Conservation (phyloP, 2,113 vertebrate species). For the Mormoops blainvillei region DNA sequence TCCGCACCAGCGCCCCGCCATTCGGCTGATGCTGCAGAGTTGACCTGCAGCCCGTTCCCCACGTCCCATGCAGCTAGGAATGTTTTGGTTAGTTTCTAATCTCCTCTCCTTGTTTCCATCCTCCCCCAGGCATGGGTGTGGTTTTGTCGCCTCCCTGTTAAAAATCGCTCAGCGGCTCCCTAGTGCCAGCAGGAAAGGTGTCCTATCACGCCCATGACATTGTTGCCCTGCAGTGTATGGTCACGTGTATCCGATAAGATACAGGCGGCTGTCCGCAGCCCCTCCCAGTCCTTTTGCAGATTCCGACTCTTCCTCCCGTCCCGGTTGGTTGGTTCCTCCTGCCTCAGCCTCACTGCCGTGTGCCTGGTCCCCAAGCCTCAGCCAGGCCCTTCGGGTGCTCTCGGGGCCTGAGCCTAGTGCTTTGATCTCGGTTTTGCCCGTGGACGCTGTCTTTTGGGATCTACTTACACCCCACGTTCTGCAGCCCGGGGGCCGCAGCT, state of each 20-base stretch:
- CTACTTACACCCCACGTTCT: background rate
- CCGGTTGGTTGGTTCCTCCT: accelerated
- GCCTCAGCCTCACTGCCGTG: background rate
- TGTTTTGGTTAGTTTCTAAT: background rate
- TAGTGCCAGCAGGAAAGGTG: background rate
- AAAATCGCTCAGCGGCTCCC: background rate
- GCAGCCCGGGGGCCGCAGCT: too few species aligned
- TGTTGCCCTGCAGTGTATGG: accelerated
- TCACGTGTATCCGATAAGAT: accelerated
- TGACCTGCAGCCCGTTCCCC: background rate
- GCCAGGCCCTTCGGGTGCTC: background rate
- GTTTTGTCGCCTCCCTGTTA: background rate
- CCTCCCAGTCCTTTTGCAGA: too few species aligned
- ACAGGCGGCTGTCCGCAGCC: accelerated
- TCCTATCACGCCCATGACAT: accelerated
- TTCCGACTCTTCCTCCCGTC: background rate
- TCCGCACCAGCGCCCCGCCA: background rate
- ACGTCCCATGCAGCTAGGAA: too few species aligned
- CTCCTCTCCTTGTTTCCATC: background rate
- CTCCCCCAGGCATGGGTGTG: too few species aligned
- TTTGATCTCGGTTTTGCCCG: background rate
- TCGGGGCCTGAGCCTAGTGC: accelerated
- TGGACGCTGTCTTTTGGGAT: background rate
- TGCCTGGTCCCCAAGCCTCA: background rate
- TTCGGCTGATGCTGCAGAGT: accelerated